Base-by-base conservation (phyloP, 2,888 invertebrate species). In the Hyles lineata region DNA sequence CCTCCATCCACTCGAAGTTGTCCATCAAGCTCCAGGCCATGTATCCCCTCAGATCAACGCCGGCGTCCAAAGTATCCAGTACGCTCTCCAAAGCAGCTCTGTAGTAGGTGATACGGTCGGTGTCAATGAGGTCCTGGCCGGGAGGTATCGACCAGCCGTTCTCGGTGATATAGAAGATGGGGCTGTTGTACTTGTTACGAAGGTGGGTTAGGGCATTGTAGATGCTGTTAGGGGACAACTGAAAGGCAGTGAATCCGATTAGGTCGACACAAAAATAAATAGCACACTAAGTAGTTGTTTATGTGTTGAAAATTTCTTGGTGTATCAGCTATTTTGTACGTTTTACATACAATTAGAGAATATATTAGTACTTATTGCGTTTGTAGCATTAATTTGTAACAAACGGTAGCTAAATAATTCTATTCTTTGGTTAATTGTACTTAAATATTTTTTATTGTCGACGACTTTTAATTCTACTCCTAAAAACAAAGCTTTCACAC, bases 1-100 rank as follows among this genome's bases (percentile, higher is more conserved):
- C 96, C 69, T 86, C 80, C 74, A 89, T 86, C 96, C 96, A 96
- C 83, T 96, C 96, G 78, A 96, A 96, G 83, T 96, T 96, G 79
- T 97, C 96, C 90, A 96, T 91, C 7, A 96, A 86, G 75, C 95
- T 95, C 96, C 96, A 96, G 1, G 95, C 95, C 76, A 95, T 95
- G 84, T 96, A 96, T 0, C 95, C 96, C 71, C 85, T 87, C 0
- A 95, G 86, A 35, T 92, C 87, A 25, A 94, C 90, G 0, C 94
- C 94, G 32, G 90, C 94, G 7, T 94, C 92, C 17, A 95, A 77
- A 0, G 90, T 86, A 55, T 95, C 88, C 43, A 95, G 77, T 1
- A 92, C 83, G 74, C 90, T 92, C 62, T 90, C 87, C 72, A 95
- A 80, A 11, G 95, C 92, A 0, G 87, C 86, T 74, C 93, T 85